These are phyloP conservation scores for Hemitrygon akajei DNA, from an alignment of 2,797 vertebrate genomes.

Conservation along the genomic window DNA sequence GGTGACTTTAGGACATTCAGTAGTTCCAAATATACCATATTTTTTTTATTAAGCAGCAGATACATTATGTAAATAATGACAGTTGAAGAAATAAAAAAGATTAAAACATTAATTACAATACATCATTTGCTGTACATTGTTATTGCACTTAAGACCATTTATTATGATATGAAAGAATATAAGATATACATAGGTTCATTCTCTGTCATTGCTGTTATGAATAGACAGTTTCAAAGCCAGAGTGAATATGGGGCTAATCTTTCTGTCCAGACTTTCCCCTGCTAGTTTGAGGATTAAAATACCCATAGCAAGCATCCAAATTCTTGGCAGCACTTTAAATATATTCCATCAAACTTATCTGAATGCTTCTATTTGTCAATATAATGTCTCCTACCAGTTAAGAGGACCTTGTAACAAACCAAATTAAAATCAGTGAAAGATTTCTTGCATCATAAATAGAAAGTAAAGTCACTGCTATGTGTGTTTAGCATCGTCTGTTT, in stretches of 20 bases:
- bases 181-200: conserved; percentile 20
- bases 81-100: neutral
- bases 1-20: neutral
- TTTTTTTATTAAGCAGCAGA: conserved; percentile 36
- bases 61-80: conserved; percentile 32
- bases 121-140: neutral
- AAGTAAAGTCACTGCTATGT: conserved; percentile 40
- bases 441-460: conserved; percentile 38
- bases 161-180: conserved; percentile 23
- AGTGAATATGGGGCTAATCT: neutral
- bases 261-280: conserved; percentile 20
- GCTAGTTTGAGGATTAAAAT: neutral
- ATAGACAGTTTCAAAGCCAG: conserved; percentile 14
- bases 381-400: neutral
- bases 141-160: conserved; percentile 34
- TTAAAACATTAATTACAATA: neutral
- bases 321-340: neutral
- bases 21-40: neutral
- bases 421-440: neutral
- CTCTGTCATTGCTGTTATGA: conserved; percentile 24
- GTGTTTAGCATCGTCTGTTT: conserved; percentile 77
- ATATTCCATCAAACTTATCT: neutral
- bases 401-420: conserved; percentile 10
- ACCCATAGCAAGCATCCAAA: neutral
- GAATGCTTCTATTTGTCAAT: no score